Evolutionary conservation across 2,797 vertebrate species (phyloP).

Genomic region (Melopsittacus undulatus): DNA sequence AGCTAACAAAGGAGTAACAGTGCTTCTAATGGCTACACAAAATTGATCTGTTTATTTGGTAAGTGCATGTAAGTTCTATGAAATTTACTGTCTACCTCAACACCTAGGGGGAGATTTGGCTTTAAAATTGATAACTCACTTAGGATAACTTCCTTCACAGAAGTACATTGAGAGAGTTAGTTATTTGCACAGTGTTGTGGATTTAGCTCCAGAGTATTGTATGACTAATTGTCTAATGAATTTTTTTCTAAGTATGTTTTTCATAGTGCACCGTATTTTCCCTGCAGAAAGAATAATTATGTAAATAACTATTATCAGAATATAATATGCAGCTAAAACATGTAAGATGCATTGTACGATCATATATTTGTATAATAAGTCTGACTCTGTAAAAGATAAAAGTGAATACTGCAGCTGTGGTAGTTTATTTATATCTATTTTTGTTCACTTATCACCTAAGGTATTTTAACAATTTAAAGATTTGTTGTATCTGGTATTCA

Average conservation of each 20-base stretch:
- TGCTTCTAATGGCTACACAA: background rate
- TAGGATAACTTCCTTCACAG: background rate
- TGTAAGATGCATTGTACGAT: constrained; percentile 18
- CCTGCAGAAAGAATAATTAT: constrained; percentile 69
- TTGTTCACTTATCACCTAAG: background rate
- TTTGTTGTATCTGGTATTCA: constrained; percentile 9
- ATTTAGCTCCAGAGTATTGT: constrained; percentile 43
- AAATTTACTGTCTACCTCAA: background rate
- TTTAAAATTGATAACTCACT: background rate
- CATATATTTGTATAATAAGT: constrained; percentile 30
- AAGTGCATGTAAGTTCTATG: background rate
- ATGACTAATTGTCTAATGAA: constrained; percentile 50
- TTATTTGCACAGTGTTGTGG: constrained; percentile 14
- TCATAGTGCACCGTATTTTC: background rate
- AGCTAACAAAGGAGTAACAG: background rate
- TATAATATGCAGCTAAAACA: background rate
- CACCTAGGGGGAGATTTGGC: background rate
- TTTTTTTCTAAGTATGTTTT: constrained; percentile 21
- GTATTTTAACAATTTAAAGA: constrained; percentile 41
- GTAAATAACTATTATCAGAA: constrained; percentile 59
- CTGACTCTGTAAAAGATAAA: constrained; percentile 42
- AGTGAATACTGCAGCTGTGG: constrained; percentile 22
- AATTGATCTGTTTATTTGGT: background rate
- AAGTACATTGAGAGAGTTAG: background rate
- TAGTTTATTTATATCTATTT: constrained; percentile 28